Evolutionary conservation across 2,113 vertebrate genomes (phyloP).

Genomic region (Tringa solitaria): DNA sequence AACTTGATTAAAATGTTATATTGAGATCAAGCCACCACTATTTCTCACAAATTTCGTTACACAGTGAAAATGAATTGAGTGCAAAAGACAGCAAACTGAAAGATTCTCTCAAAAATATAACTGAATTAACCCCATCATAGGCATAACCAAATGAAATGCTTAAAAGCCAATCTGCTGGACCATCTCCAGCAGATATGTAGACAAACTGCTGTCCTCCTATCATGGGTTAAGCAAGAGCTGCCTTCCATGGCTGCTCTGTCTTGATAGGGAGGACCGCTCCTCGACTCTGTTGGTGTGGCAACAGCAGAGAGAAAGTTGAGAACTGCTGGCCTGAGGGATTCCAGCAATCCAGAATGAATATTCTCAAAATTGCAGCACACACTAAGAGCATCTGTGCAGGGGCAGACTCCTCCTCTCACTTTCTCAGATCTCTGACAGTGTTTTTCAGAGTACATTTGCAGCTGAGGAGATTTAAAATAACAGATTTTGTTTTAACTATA

Average conservation of each 20-base stretch:
- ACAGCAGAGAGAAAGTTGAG: conserved; percentile 46
- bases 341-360: conserved; percentile 61
- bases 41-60: not conserved
- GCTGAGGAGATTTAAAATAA: conserved; percentile 68
- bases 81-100: not conserved
- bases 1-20: not conserved
- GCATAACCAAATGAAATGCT: not conserved
- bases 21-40: not conserved
- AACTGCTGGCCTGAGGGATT: conserved; percentile 64
- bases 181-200: not conserved
- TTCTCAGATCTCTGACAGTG: conserved; percentile 67
- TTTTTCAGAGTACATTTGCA: conserved; percentile 69
- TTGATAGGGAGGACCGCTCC: not conserved
- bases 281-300: conserved; percentile 43
- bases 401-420: conserved; percentile 68
- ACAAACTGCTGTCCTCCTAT: not conserved
- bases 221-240: not conserved
- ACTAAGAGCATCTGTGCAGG: conserved; percentile 66
- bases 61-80: not conserved
- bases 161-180: not conserved
- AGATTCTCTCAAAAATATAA: not conserved
- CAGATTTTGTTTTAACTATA: conserved; percentile 68
- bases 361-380: conserved; percentile 60
- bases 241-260: not conserved
- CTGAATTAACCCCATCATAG: not conserved